These are phyloP conservation scores for Eutolmus rufibarbis DNA, from an alignment of 2,888 invertebrate genomes.

Conservation along the genomic window DNA sequence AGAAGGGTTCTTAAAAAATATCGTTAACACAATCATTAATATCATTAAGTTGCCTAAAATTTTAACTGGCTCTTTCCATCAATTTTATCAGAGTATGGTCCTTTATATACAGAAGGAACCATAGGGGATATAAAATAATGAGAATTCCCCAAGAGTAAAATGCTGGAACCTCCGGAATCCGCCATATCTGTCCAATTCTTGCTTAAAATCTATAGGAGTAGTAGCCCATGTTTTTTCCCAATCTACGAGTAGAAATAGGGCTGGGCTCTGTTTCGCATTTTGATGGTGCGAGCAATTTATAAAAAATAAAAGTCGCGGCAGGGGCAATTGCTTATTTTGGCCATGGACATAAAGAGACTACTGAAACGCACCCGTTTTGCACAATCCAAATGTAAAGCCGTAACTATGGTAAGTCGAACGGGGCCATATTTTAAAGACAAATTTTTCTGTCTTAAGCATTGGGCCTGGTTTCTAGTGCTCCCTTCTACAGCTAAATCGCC, in stretches of 20 bases:
- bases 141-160: not conserved
- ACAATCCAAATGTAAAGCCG: not conserved
- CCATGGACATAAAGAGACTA: not conserved
- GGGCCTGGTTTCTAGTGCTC: not conserved
- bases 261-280: not conserved
- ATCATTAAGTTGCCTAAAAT: not conserved
- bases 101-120: not conserved
- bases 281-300: conserved; percentile 6
- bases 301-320: conserved; percentile 22
- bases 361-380: not conserved
- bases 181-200: not conserved
- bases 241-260: not conserved
- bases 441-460: not conserved
- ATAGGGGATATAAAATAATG: not conserved
- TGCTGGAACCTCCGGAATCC: not conserved
- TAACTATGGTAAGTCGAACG: not conserved
- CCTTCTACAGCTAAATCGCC: not conserved
- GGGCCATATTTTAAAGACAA: conserved; percentile 11
- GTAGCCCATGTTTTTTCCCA: not conserved
- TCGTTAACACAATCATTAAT: not conserved
- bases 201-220: not conserved
- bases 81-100: too few relatives aligned
- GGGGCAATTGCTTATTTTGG: not conserved
- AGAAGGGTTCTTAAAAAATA: not conserved
- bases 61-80: not conserved